Conservation (phyloP, 2,888 invertebrate species). For the Dusona sp. region DNA sequence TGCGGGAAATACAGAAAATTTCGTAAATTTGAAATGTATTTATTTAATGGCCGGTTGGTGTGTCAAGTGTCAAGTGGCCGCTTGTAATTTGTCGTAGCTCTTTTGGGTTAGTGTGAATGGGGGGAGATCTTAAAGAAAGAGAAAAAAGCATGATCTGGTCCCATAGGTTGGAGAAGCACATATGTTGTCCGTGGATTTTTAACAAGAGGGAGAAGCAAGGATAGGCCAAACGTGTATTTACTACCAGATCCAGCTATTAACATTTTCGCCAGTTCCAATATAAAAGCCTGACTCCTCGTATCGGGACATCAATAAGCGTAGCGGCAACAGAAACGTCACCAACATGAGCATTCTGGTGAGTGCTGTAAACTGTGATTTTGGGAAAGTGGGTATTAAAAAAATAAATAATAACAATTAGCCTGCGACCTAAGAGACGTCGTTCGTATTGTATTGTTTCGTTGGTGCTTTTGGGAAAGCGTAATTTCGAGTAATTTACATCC, state of each 20-base stretch:
- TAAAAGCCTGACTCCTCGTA: slow-evolving; percentile 64
- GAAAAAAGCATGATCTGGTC: not conserved
- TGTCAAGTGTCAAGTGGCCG: slow-evolving; percentile 46
- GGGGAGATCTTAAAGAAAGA: not conserved
- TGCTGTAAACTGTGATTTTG: slow-evolving; percentile 23
- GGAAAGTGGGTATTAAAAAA: not conserved
- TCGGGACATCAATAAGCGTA: slow-evolving; percentile 56
- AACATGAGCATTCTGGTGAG: slow-evolving; percentile 67
- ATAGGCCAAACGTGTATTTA: slow-evolving; percentile 45
- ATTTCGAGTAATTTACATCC: not conserved
- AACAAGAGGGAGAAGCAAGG: slow-evolving; percentile 64
- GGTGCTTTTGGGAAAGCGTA: not conserved
- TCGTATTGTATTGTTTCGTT: slow-evolving; percentile 20
- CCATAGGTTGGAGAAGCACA: slow-evolving; percentile 33
- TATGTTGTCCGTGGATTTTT: slow-evolving; percentile 50
- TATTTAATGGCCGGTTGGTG: slow-evolving; percentile 29
- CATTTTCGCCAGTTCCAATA: slow-evolving; percentile 65
- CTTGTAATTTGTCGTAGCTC: slow-evolving; percentile 59
- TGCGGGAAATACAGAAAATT: slow-evolving; percentile 14
- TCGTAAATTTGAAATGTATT: slow-evolving; percentile 33
- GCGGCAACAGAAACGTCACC: slow-evolving; percentile 44
- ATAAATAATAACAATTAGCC: not conserved
- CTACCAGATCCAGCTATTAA: slow-evolving; percentile 40
- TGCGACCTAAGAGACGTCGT: not conserved
- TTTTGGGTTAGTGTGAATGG: slow-evolving; percentile 27